Conservation (phyloP, 2,888 invertebrate species). For the Megalurothrips usitatus region DNA sequence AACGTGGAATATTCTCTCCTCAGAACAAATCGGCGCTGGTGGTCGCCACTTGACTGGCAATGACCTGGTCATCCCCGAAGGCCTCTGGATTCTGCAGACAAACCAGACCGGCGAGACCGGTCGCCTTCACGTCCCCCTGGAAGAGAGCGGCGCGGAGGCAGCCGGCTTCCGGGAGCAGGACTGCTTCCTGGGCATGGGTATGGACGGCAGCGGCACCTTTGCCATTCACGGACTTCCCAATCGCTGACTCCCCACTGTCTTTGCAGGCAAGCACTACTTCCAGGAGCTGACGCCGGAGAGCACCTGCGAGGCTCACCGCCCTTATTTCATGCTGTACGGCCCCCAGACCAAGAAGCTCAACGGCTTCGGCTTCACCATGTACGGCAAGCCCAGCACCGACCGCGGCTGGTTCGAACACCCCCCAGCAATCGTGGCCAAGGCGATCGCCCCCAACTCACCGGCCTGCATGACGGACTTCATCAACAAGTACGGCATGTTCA, state of each 20-base stretch:
- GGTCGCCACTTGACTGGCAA: background rate
- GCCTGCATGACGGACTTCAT: constrained; percentile 29
- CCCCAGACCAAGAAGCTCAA: constrained; percentile 14
- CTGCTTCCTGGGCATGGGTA: constrained; percentile 28
- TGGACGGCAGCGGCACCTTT: too few relatives aligned
- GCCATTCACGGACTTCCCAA: too few relatives aligned
- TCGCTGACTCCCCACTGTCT: too few relatives aligned
- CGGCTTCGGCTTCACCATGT: constrained; percentile 30
- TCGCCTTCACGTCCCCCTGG: background rate
- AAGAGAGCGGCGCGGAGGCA: background rate
- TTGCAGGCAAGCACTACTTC: constrained; percentile 31
- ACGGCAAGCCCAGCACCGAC: constrained; percentile 15
- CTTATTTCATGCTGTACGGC: constrained; percentile 29
- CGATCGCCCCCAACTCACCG: constrained; percentile 32
- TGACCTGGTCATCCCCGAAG: background rate
- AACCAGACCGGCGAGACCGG: background rate
- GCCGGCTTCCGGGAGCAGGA: background rate
- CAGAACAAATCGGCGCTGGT: background rate
- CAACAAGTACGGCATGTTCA: constrained; percentile 28
- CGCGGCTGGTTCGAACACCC: constrained; percentile 26
- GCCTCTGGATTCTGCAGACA: background rate
- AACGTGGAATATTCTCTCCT: too few relatives aligned
- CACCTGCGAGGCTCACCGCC: constrained; percentile 21
- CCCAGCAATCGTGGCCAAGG: background rate
- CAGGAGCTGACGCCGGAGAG: background rate